Conservation (phyloP, 1,140 invertebrate species). For the Bombus sylvicola region DNA sequence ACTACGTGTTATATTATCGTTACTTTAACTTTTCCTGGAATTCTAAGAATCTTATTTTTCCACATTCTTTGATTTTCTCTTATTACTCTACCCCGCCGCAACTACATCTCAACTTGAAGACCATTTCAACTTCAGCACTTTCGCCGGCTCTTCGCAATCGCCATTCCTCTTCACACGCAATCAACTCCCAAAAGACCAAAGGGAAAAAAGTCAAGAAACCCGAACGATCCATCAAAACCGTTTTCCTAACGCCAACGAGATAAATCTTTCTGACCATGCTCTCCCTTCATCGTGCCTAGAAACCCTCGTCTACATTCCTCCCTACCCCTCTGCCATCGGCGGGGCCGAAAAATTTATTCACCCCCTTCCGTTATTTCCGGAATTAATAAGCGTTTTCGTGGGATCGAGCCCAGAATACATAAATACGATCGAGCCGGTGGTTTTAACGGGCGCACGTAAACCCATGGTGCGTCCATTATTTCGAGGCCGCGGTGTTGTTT, state of each 20-base stretch:
- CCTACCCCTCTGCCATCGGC: background rate
- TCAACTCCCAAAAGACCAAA: background rate
- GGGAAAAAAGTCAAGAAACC: background rate
- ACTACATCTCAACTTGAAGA: background rate
- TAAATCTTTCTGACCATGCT: background rate
- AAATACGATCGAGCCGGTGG: constrained; percentile 19
- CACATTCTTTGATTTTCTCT: too few species aligned
- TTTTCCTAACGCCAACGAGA: background rate
- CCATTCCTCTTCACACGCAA: background rate
- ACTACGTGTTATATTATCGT: too few species aligned
- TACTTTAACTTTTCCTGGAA: too few species aligned
- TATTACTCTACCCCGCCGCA: too few species aligned
- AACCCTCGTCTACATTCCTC: too few species aligned
- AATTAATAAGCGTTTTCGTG: constrained; percentile 41
- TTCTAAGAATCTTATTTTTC: too few species aligned
- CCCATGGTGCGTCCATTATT: constrained; percentile 44
- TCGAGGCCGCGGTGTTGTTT: background rate
- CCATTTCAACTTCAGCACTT: background rate
- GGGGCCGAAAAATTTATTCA: constrained; percentile 32
- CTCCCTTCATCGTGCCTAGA: too few species aligned
- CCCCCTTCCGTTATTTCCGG: background rate
- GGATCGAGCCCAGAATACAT: constrained; percentile 35
- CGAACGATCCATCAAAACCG: constrained; percentile 3
- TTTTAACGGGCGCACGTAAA: constrained; percentile 16
- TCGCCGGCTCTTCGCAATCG: background rate